Conservation (phyloP, 2,888 invertebrate genomes). For the Schizaphis graminum region DNA sequence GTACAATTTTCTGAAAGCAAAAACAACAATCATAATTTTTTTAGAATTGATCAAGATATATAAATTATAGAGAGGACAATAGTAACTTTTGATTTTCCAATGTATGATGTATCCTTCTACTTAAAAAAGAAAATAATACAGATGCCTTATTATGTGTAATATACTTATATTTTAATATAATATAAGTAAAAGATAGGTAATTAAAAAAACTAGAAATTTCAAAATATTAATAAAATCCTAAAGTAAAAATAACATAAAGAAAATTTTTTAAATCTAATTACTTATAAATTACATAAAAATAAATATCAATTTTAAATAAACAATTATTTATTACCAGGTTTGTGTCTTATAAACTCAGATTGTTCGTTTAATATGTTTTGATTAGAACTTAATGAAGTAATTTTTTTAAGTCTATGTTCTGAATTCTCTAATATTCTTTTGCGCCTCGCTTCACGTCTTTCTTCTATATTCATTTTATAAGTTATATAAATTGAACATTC, state of each 20-base stretch:
- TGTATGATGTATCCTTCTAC: not conserved
- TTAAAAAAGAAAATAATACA: not conserved
- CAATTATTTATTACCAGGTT: not conserved
- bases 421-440: constrained; percentile 66
- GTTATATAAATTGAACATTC: not conserved
- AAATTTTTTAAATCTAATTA: not conserved
- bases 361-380: constrained; percentile 9
- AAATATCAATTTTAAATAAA: not conserved
- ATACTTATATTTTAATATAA: not conserved
- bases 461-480: constrained; percentile 44
- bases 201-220: not conserved
- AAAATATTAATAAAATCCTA: not conserved
- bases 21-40: not conserved
- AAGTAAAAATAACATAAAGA: not conserved
- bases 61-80: not conserved
- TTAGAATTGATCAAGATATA: not conserved
- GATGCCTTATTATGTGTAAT: not conserved
- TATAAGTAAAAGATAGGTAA: not conserved
- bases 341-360: not conserved
- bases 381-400: constrained; percentile 26
- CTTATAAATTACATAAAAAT: not conserved
- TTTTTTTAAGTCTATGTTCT: constrained; percentile 65
- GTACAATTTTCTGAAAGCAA: constrained; percentile 15
- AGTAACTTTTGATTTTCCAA: not conserved
- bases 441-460: constrained; percentile 64